A percentile compares a stretch with the other conserved stretches of the same genome.
Evolutionary conservation across 2,113 vertebrate genomes (phyloP).

Genomic region (Porphyrio hochstetteri): DNA sequence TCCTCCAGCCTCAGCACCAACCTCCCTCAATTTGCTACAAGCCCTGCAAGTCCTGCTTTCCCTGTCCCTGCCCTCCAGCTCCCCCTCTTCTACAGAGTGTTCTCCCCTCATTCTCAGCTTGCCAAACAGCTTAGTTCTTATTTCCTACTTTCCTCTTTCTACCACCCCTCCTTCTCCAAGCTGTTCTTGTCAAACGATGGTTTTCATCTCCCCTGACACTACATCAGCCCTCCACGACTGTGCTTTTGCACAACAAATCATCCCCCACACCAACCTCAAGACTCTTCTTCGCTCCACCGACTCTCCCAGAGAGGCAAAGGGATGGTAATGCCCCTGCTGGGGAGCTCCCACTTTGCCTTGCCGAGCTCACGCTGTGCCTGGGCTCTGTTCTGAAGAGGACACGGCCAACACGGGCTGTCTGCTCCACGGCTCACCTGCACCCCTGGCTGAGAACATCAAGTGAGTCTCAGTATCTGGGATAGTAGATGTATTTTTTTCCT

Average conservation of each 20-base stretch:
- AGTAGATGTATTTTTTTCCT: background rate
- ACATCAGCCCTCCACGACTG: background rate
- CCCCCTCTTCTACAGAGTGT: background rate
- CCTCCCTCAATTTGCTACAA: background rate
- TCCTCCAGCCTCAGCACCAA: background rate
- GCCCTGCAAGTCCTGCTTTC: background rate
- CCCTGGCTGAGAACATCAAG: slow-evolving; percentile 31
- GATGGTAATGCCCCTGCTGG: slow-evolving; percentile 40
- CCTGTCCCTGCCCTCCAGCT: slow-evolving; percentile 10
- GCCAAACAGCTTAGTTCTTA: slow-evolving; percentile 24
- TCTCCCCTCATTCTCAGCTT: background rate
- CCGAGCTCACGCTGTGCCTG: slow-evolving; percentile 40
- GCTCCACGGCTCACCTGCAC: slow-evolving; percentile 15
- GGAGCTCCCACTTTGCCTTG: slow-evolving; percentile 31
- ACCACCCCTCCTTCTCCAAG: slow-evolving; percentile 37
- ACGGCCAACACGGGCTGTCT: background rate
- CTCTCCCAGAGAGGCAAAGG: slow-evolving; percentile 40
- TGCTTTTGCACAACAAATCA: slow-evolving; percentile 41
- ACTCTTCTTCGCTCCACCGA: slow-evolving; percentile 16
- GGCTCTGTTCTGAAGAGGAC: slow-evolving; percentile 11
- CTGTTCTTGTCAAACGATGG: slow-evolving; percentile 48
- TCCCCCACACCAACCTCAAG: slow-evolving; percentile 33
- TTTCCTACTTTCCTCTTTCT: slow-evolving; percentile 36
- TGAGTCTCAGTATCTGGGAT: background rate
- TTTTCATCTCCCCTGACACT: slow-evolving; percentile 42